These are phyloP conservation scores for Laterallus jamaicensis DNA, from an alignment of 2,113 vertebrate species.

Conservation along the genomic window DNA sequence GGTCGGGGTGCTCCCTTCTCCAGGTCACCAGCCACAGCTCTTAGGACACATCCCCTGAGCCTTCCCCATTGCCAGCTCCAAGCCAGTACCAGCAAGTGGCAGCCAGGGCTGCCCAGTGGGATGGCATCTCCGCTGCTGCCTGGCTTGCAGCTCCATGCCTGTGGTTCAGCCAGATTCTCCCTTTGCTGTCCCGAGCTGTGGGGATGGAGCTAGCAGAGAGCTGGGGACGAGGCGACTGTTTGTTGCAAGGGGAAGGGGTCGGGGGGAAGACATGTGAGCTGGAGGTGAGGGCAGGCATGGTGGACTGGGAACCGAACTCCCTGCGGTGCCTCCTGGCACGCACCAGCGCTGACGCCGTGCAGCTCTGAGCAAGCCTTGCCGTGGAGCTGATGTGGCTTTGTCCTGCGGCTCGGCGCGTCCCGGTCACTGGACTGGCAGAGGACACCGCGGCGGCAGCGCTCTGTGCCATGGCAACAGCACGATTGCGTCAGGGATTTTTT, in stretches of 20 bases:
- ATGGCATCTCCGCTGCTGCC: background rate
- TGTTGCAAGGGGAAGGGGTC: fast-evolving
- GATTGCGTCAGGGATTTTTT: background rate
- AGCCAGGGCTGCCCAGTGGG: background rate
- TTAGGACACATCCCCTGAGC: fast-evolving
- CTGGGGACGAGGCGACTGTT: background rate
- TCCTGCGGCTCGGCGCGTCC: background rate
- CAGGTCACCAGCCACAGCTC: background rate
- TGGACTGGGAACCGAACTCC: background rate
- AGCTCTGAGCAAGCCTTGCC: background rate
- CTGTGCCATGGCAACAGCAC: constrained; percentile 5
- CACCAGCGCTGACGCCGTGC: background rate
- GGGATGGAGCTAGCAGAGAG: background rate
- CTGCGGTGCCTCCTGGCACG: background rate
- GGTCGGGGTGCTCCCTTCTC: background rate
- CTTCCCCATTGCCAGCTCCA: background rate
- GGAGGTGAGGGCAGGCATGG: background rate
- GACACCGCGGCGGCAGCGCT: background rate
- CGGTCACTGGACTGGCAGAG: background rate
- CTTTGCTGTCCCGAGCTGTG: background rate
- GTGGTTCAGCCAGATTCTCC: fast-evolving
- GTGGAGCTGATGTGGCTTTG: background rate
- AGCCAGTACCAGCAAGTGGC: background rate
- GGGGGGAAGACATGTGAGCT: background rate
- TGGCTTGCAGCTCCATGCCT: background rate